Conservation (phyloP, 2,113 vertebrate genomes). For the Brevimyrus niger region DNA sequence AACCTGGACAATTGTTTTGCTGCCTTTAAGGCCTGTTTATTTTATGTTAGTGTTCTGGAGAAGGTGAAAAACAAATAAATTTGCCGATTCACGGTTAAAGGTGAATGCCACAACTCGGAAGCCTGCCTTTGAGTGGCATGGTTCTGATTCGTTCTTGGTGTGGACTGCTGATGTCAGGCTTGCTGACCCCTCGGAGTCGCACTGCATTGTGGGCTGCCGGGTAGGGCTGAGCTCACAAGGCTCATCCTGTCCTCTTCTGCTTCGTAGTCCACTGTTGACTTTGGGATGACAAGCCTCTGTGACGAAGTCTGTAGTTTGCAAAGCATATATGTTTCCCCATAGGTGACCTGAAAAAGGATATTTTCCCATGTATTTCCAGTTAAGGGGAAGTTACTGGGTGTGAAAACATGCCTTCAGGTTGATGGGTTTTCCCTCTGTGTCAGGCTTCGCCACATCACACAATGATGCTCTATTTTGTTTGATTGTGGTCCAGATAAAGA, state of each 20-base stretch:
- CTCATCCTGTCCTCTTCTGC: neutral
- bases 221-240: neutral
- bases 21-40: neutral
- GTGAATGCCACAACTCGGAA: neutral
- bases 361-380: neutral
- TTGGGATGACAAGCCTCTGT: neutral
- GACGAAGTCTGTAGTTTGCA: neutral
- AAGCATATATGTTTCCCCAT: neutral
- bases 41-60: neutral
- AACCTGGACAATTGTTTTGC: neutral
- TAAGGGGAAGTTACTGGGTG: neutral
- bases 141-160: neutral
- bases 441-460: neutral
- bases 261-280: neutral
- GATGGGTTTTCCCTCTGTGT: neutral
- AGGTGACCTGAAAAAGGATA: neutral
- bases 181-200: neutral
- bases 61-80: conserved; percentile 2
- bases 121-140: neutral
- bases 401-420: neutral
- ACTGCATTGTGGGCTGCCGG: neutral
- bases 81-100: neutral
- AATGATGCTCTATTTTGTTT: neutral
- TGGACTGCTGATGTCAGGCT: neutral
- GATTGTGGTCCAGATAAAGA: neutral